phyloP scores from a whole-genome alignment of 2,113 vertebrate species.

The Candoia aspera region DNA sequence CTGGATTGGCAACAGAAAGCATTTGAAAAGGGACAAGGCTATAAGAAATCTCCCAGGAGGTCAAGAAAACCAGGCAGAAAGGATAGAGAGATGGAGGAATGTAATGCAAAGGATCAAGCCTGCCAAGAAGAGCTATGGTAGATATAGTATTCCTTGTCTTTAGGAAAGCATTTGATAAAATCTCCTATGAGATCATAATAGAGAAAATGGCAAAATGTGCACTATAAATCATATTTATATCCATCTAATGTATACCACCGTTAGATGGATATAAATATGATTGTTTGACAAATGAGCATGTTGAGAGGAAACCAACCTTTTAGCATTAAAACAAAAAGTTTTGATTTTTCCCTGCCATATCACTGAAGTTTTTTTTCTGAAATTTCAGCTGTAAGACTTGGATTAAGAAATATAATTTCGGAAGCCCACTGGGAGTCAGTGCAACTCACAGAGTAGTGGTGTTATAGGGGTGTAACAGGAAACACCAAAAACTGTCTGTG shows the following conservation, averaged over 20 bases:
- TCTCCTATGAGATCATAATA: background rate
- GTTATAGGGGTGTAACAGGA: too few relatives aligned
- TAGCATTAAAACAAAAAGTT: background rate
- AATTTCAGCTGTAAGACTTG: background rate
- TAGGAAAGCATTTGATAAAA: background rate
- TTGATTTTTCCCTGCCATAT: background rate
- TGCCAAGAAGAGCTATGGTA: background rate
- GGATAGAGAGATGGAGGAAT: background rate
- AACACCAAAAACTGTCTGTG: too few relatives aligned
- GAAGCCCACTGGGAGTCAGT: background rate
- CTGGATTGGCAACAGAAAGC: background rate
- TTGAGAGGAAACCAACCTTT: background rate
- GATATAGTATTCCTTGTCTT: background rate
- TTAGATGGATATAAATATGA: background rate
- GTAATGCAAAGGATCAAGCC: background rate
- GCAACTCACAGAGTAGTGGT: too few relatives aligned
- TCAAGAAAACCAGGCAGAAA: background rate
- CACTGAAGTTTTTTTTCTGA: background rate
- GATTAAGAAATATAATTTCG: background rate
- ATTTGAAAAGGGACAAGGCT: background rate
- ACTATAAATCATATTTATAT: background rate
- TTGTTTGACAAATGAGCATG: background rate
- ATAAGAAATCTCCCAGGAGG: background rate
- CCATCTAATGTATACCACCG: background rate
- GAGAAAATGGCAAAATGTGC: background rate